Conservation (phyloP, 2,113 vertebrate species). For the Oceanodroma tethys region DNA sequence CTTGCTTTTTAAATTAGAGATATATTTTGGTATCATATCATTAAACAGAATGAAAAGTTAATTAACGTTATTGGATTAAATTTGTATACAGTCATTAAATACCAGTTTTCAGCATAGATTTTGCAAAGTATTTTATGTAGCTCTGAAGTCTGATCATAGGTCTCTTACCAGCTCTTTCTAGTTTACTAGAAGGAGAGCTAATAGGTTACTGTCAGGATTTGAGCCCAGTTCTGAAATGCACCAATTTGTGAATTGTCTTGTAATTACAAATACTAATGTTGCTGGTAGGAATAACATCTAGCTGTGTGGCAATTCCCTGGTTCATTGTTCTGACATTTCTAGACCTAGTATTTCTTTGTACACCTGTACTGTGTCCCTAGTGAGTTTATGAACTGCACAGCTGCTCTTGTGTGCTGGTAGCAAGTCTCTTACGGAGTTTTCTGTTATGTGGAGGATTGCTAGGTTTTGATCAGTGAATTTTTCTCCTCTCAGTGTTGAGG, state of each 20-base stretch:
- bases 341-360: not conserved
- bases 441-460: not conserved
- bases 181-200: not conserved
- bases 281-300: not conserved
- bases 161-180: not conserved
- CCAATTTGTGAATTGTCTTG: not conserved
- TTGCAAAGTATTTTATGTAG: not conserved
- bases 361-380: not conserved
- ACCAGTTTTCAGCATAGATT: not conserved
- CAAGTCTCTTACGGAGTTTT: not conserved
- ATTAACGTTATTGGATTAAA: not conserved
- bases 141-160: not conserved
- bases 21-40: not conserved
- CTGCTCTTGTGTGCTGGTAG: not conserved
- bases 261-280: not conserved
- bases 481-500: not conserved
- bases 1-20: not conserved
- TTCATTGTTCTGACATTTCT: not conserved
- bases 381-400: not conserved
- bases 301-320: not conserved
- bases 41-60: not conserved
- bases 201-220: not conserved
- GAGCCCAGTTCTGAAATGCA: not conserved
- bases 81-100: not conserved
- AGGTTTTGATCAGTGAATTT: not conserved